Evolutionary conservation across 2,888 invertebrate species (phyloP), one percentile per base, ranked within the genome.

Genomic region (Orchesella flavescens): DNA sequence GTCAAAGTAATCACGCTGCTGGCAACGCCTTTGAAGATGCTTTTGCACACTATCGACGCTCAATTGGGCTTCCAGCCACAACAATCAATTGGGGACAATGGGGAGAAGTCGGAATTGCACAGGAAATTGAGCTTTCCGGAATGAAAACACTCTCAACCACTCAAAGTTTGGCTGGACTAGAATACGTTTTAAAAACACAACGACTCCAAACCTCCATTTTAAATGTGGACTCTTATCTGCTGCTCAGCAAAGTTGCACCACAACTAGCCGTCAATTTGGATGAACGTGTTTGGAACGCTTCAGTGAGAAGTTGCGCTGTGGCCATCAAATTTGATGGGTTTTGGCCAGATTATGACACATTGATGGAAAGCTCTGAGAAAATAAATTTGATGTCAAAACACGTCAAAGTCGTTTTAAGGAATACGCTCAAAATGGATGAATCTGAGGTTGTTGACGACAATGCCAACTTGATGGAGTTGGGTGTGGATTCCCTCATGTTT

Each of bases 401-500:
- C 46, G 44, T 77, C 1, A 57, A 23, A 17, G 65, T 63, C 2
- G 78, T 85, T 59, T 34, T 85, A 3, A 61, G 72, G 44, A 75
- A 81, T 49, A 84, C 82, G 49, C 55, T 85, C 13, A 85, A 85
- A 55, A 78, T 85, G 59, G 84, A 82, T 9, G 79, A 84, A 0
- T 66, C 77, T 49, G 85, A 85, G 34, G 24, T 43, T 0, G 79
- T 85, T 21, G 84, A 85, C 44, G 82, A 82, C 34, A 61, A 82
- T 23, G 72, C 78, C 63, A 75, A 79, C n/a, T 84, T 85, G 17
- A 46, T 55, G 0, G 81, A 84, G 10, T 75, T 85, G 66, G 85
- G 85, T 1, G 74, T 84, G 78, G 84, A 84, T 59, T 75, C 75
- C 3, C 34, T 84, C 65, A 80, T 84, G 84, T 71, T 84, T 79